Conservation (phyloP, 1,140 invertebrate species). For the Bombus terrestris region DNA sequence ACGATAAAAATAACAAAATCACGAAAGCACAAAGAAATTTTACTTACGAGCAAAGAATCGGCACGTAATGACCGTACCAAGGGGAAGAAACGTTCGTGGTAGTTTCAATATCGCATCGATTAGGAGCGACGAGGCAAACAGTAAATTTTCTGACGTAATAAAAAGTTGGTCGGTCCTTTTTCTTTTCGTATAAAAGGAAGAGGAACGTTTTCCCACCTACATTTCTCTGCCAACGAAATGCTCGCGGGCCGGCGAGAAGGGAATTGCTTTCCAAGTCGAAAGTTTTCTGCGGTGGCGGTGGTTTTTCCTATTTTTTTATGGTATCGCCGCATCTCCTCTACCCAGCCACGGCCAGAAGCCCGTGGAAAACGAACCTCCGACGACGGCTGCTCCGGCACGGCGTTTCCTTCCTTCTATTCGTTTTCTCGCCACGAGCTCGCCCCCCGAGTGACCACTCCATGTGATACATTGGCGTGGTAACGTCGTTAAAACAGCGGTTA, state of each 20-base stretch:
- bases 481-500: slow-evolving; percentile 67
- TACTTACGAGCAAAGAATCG: neutral
- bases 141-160: slow-evolving; percentile 37
- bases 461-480: slow-evolving; percentile 65
- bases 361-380: slow-evolving; percentile 24
- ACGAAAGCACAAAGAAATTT: no score
- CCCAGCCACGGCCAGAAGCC: slow-evolving; percentile 37
- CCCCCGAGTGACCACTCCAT: slow-evolving; percentile 57
- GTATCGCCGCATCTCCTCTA: slow-evolving; percentile 28
- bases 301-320: slow-evolving; percentile 56
- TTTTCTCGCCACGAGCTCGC: slow-evolving; percentile 56
- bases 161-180: slow-evolving; percentile 53
- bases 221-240: slow-evolving; percentile 50
- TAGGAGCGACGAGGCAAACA: slow-evolving; percentile 15
- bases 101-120: slow-evolving; percentile 34
- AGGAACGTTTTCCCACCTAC: slow-evolving; percentile 44
- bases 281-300: slow-evolving; percentile 62
- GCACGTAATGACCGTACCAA: neutral
- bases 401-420: slow-evolving; percentile 52
- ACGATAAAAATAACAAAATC: no score
- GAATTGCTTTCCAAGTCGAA: slow-evolving; percentile 69
- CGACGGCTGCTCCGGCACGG: neutral
- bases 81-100: neutral
- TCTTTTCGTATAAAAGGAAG: slow-evolving; percentile 46
- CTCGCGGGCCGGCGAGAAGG: slow-evolving; percentile 48